Base-by-base conservation (phyloP, 2,888 invertebrate species). In the Acanthacorydalis orientalis region DNA sequence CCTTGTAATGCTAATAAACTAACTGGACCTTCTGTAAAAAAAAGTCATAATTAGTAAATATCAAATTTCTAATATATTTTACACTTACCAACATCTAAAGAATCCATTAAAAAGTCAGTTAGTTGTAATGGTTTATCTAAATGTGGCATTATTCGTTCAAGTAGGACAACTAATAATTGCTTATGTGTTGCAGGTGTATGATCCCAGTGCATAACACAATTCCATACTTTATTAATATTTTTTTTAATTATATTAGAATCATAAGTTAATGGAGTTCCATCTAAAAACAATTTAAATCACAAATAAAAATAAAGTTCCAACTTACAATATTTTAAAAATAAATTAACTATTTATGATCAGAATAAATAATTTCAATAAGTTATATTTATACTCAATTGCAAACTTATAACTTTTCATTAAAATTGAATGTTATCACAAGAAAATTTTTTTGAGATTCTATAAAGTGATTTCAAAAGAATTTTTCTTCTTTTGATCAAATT, bases 1-100 rank as follows among this genome's bases (percentile, higher is more conserved):
- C 95, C 93, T 62, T 93, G 92, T 10, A 97, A 69, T 1, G 95
- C 90, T 46, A 97, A 68, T 59, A 96, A 74, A 60, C 91, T 86
- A 51, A 90, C 78, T 1, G 87, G 80, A 7, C 95, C 92, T 55
- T 90, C 88, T 83, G 59, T 0, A 59, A 64, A 52, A 50, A 31
- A 31, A 46, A 12, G 4, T 45, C n/a, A 1, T 31, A 31, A 6
- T 31, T 43, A 32, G 16, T 49, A 33, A 32, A 38, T 14, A 44
- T 39, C 40, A 43, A 43, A 31, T 35, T 43, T 23, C 11, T 32
- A 2, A 47, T 35, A 34, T 35, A 34, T 40, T 34, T 7, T 37
- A 8, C 50, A 59, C 57, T 60, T 60, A 80, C 84, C 85, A 43
- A 81, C 74, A 60, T 90, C 85, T 53, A 92, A 76, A 1, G 90